Percentiles rank a stretch among this genome's conserved stretches.
phyloP scores from a whole-genome alignment of 1,140 invertebrate genomes.

The Thaumatotibia leucotreta region DNA sequence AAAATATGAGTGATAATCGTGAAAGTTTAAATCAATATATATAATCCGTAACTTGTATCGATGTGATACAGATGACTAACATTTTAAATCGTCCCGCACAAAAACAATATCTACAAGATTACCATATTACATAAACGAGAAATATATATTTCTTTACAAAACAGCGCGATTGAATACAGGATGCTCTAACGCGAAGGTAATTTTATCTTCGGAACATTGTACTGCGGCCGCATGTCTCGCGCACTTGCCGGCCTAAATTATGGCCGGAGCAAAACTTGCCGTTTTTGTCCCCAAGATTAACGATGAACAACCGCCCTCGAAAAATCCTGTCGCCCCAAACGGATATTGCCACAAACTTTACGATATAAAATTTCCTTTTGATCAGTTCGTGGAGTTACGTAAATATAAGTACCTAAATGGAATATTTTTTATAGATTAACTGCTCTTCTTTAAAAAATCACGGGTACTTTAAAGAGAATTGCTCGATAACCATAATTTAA shows the following conservation, averaged over 20 bases:
- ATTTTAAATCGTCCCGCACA: too few relatives aligned
- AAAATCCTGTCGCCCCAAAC: conserved; percentile 63
- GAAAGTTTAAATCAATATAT: too few relatives aligned
- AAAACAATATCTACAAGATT: too few relatives aligned
- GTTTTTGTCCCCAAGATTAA: conserved; percentile 71
- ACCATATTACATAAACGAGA: too few relatives aligned
- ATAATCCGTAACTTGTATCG: too few relatives aligned
- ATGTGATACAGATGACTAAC: too few relatives aligned
- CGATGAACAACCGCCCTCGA: conserved; percentile 62
- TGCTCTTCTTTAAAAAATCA: conserved; percentile 17
- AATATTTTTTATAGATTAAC: conserved; percentile 27
- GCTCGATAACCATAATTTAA: neutral
- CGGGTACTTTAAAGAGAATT: neutral
- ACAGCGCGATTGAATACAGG: neutral
- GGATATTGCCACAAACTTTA: conserved; percentile 59
- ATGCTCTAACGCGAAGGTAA: conserved; percentile 2
- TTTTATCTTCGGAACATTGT: conserved; percentile 2
- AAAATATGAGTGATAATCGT: too few relatives aligned
- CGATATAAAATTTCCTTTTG: conserved; percentile 50
- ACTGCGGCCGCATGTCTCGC: conserved; percentile 45
- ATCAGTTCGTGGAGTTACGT: conserved; percentile 45
- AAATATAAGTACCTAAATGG: conserved; percentile 35
- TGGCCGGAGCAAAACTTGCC: conserved; percentile 50
- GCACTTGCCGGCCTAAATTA: conserved; percentile 64
- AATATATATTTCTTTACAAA: too few relatives aligned